Percentiles rank a stretch among this genome's conserved stretches.
Conservation (phyloP, 2,888 invertebrate species). For the Neoscelio sp. region DNA sequence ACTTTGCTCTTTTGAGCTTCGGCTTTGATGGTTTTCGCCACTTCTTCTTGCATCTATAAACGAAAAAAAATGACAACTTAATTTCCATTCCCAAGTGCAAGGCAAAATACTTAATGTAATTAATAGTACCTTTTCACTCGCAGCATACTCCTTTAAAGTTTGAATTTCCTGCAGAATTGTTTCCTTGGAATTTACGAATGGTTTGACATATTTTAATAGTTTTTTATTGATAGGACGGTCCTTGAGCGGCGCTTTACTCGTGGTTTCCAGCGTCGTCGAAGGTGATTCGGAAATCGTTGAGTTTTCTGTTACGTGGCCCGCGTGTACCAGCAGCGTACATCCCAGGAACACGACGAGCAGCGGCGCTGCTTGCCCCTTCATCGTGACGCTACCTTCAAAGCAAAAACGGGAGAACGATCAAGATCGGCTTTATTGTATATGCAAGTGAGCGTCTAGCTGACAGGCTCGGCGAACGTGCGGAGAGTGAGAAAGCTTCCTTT, state of each 20-base stretch:
- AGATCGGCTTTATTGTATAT: constrained; percentile 43
- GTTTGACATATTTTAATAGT: too few relatives aligned
- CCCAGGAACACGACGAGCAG: constrained; percentile 73
- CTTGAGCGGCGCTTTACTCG: constrained; percentile 19
- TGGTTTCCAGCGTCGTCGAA: constrained; percentile 21
- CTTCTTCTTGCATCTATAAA: constrained; percentile 76
- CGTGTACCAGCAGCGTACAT: constrained; percentile 39
- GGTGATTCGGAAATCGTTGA: constrained; percentile 28
- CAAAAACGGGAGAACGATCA: constrained; percentile 34
- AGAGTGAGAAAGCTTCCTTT: constrained; percentile 46
- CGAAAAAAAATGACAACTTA: background rate
- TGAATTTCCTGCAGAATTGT: constrained; percentile 76
- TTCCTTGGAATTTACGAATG: constrained; percentile 73
- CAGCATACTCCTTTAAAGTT: constrained; percentile 74
- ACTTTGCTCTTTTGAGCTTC: constrained; percentile 78
- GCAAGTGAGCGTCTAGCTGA: constrained; percentile 30
- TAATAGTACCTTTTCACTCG: constrained; percentile 74
- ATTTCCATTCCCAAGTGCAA: background rate
- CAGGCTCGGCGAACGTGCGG: constrained; percentile 44
- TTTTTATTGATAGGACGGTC: too few relatives aligned
- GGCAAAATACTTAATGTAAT: too few relatives aligned
- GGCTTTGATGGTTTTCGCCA: constrained; percentile 76
- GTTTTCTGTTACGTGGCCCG: background rate
- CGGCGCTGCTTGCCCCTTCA: constrained; percentile 76
- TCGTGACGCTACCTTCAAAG: constrained; percentile 71